phyloP scores from a whole-genome alignment of 2,888 invertebrate genomes.

The Folsomia manolachei region DNA sequence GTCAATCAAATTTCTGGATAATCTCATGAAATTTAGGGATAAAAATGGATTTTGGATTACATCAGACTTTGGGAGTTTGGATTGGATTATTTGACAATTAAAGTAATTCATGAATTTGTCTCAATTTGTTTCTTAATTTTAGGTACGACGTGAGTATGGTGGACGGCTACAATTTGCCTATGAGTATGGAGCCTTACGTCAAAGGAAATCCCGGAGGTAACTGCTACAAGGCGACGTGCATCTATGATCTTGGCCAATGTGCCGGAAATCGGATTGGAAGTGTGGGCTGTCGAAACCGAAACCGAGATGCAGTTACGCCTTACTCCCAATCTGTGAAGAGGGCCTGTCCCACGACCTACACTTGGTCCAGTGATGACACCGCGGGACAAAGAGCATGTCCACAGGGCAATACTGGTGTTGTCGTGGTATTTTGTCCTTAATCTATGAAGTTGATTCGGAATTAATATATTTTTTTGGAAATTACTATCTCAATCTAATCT shows the following conservation, averaged over 20 bases:
- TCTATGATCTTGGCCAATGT: constrained; percentile 17
- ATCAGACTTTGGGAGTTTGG: too few species aligned
- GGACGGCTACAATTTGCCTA: constrained; percentile 30
- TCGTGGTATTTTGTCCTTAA: constrained; percentile 30
- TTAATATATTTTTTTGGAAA: too few species aligned
- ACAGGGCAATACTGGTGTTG: constrained; percentile 31
- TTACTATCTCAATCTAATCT: too few species aligned
- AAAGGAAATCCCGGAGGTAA: constrained; percentile 30
- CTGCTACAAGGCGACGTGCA: constrained; percentile 22
- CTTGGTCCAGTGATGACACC: constrained; percentile 30
- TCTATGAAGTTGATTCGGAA: too few species aligned
- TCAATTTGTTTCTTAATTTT: too few species aligned
- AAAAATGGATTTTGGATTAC: too few species aligned
- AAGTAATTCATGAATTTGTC: too few species aligned
- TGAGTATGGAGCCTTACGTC: constrained; percentile 27
- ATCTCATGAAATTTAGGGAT: too few species aligned
- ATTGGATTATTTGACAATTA: too few species aligned
- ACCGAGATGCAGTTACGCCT: constrained; percentile 23
- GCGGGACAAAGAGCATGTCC: constrained; percentile 33
- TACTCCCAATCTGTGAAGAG: constrained; percentile 25
- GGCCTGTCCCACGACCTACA: constrained; percentile 26
- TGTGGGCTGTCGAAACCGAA: constrained; percentile 26
- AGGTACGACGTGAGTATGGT: constrained; percentile 36
- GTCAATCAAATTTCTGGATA: too few species aligned
- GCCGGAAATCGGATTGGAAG: constrained; percentile 9